A percentile compares a stretch with the other conserved stretches of the same genome.
Evolutionary conservation across 2,888 invertebrate species (phyloP).

Genomic region (Callinectes sapidus): DNA sequence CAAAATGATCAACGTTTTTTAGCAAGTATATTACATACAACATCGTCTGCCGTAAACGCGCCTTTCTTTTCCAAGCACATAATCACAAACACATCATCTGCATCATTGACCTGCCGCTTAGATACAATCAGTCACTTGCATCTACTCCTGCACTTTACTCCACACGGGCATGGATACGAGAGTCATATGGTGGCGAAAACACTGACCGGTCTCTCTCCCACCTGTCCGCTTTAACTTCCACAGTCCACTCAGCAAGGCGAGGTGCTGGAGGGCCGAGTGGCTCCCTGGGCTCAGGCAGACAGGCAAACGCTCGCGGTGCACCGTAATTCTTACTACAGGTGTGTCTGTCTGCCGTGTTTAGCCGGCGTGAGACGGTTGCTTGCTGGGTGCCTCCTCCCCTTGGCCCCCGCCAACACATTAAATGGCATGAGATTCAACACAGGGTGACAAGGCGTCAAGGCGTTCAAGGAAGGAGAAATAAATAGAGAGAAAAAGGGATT

Average conservation of each 20-base stretch:
- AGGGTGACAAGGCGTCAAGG: constrained; percentile 7
- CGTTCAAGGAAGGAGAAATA: neutral
- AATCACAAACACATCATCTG: neutral
- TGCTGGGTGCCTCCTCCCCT: constrained; percentile 26
- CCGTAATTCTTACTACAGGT: neutral
- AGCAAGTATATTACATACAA: neutral
- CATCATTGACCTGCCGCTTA: neutral
- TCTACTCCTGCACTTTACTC: neutral
- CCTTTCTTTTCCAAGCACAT: neutral
- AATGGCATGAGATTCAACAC: neutral
- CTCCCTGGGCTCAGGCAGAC: neutral
- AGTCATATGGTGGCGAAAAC: neutral
- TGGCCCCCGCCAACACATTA: neutral
- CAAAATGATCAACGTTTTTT: neutral
- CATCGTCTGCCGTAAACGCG: neutral
- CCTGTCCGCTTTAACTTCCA: neutral
- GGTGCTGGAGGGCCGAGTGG: neutral
- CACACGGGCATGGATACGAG: neutral
- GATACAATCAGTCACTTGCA: neutral
- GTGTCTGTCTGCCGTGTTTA: constrained; percentile 19
- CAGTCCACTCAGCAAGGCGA: neutral
- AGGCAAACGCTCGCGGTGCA: neutral
- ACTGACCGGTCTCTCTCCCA: neutral
- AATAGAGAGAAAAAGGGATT: neutral
- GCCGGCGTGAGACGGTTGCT: neutral